Base-by-base conservation (phyloP, 2,888 invertebrate species). In the Cremastinae sp. region DNA sequence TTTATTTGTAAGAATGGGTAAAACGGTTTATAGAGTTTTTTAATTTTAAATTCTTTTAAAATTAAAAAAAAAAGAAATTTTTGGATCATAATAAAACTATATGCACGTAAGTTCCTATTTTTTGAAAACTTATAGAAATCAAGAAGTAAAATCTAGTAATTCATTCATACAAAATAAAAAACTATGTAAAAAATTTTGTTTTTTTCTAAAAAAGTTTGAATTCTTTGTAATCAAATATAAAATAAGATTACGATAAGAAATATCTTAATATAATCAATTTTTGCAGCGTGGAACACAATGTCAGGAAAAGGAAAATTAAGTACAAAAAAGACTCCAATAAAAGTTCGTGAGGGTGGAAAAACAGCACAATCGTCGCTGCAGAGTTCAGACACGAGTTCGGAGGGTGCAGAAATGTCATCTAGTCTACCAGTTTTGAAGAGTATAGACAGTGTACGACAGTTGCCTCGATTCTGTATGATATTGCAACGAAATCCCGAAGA, bases 401-500 rank as follows among this genome's bases (percentile, higher is more conserved):
- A 89, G 16, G 81, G 83, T 14, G 82, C 85, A 0, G 87, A 89
- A 37, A 80, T 82, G 51, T 78, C 86, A 2, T 82, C 87, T 58
- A 84, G 86, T 49, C 90, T 93, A 82, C 95, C 95, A 3, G 91
- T 94, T 35, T 93, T 95, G 59, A 94, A 93, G 87, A 92, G 93
- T 82, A 91, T 93, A 78, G 96, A 96, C 83, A 95, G 94, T 87
- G 90, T 91, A 39, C 91, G 92, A 59, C 90, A 92, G 75, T 89
- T 96, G 75, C 95, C 95, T 7, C 92, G 94, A 45, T 94, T 94
- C 82, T 82, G 79, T 2, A 83, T 83, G 65, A 85, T 90, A 20
- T 90, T 95, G 58, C 92, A 92, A 9, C 92, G 95, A 68, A 92
- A 93, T 37, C 91, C 93, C 1, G 95, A 95, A 73, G 96, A 96